Percentiles rank a stretch among this genome's conserved stretches.
Evolutionary conservation across 2,888 invertebrate species (phyloP).

Genomic region (Chaetogeoica ovagalla): DNA sequence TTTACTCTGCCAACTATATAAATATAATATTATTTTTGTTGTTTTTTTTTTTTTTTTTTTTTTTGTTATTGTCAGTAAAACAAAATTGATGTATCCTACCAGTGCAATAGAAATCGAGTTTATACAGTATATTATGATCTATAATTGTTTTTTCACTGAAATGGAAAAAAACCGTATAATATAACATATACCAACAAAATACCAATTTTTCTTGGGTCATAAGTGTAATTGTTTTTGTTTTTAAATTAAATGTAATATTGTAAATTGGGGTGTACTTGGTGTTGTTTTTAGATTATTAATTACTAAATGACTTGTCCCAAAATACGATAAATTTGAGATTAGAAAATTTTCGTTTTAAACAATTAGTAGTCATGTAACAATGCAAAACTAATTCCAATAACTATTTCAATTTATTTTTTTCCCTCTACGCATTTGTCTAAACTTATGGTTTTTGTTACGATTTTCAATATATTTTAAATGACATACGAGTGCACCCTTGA

Average conservation of each 20-base stretch:
- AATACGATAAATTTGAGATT: not conserved
- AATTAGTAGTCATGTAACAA: not conserved
- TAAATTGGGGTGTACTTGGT: slow-evolving; percentile 34
- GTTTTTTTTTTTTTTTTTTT: slow-evolving; percentile 30
- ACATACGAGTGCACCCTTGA: slow-evolving; percentile 27
- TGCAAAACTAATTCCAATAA: not conserved
- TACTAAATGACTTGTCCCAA: not conserved
- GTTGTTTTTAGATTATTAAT: slow-evolving; percentile 23
- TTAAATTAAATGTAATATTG: slow-evolving; percentile 35
- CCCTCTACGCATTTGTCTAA: not conserved
- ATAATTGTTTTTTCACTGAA: slow-evolving; percentile 26
- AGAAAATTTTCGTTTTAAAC: slow-evolving; percentile 19
- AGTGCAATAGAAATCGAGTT: slow-evolving; percentile 43
- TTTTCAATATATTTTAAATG: not conserved
- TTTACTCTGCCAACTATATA: not conserved
- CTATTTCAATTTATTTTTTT: not conserved
- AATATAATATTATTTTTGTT: slow-evolving; percentile 33
- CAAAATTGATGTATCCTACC: slow-evolving; percentile 35
- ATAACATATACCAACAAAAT: not conserved
- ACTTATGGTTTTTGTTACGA: not conserved
- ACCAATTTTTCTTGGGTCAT: slow-evolving; percentile 33
- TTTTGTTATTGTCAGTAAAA: slow-evolving; percentile 38
- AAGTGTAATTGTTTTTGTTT: slow-evolving; percentile 39
- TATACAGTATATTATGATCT: not conserved
- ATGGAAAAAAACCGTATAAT: slow-evolving; percentile 8